These are phyloP conservation scores for Volucella zonaria DNA, from an alignment of 2,888 invertebrate genomes.

Conservation along the genomic window DNA sequence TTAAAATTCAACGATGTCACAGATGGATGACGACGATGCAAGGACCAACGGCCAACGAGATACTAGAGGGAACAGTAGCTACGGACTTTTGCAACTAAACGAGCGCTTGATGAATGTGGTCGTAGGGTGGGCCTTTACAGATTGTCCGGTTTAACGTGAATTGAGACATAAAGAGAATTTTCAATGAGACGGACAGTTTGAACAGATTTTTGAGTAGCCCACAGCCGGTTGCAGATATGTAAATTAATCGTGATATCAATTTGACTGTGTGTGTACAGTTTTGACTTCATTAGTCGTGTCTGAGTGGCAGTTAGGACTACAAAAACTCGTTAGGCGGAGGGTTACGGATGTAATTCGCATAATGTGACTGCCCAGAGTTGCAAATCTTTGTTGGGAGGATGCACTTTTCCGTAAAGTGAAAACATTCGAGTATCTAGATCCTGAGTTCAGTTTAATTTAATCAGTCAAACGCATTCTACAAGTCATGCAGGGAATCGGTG, in stretches of 20 bases:
- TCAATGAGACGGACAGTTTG: conserved; percentile 59
- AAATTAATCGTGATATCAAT: conserved; percentile 53
- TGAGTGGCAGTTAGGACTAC: neutral
- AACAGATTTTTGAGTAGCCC: conserved; percentile 55
- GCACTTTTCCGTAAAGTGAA: too few relatives aligned
- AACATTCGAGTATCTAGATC: too few relatives aligned
- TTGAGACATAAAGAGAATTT: conserved; percentile 71
- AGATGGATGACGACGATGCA: conserved; percentile 61
- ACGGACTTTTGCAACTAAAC: conserved; percentile 56
- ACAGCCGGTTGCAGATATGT: conserved; percentile 51
- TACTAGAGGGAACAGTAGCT: conserved; percentile 1
- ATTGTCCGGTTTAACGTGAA: conserved; percentile 31
- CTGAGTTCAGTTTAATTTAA: too few relatives aligned
- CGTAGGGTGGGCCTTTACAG: conserved; percentile 57
- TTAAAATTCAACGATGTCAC: conserved; percentile 74
- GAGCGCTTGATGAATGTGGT: conserved; percentile 72
- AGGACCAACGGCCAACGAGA: neutral
- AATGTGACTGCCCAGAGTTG: too few relatives aligned
- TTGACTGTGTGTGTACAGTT: conserved; percentile 43
- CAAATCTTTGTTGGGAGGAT: too few relatives aligned
- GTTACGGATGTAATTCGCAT: too few relatives aligned
- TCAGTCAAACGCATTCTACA: too few relatives aligned
- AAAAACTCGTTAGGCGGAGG: too few relatives aligned
- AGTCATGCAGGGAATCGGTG: too few relatives aligned
- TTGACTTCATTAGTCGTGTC: conserved; percentile 53